Evolutionary conservation across 2,113 vertebrate species (phyloP).

Genomic region (Chaenogobius annularis): DNA sequence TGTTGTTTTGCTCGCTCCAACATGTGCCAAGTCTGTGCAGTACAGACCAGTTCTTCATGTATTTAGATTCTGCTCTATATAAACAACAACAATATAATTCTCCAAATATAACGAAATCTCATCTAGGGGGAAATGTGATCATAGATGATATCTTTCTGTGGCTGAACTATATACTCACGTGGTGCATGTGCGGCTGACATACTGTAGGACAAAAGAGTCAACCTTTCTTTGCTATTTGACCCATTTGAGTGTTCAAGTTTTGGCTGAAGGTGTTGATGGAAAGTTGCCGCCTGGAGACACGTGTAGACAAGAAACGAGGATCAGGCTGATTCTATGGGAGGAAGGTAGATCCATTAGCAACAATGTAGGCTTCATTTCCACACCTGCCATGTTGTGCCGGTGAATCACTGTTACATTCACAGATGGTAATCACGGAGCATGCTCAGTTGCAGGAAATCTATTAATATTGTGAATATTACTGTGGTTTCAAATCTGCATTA

Average conservation of each 20-base stretch:
- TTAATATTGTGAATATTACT: neutral
- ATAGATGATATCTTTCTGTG: neutral
- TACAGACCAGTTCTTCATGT: neutral
- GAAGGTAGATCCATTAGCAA: neutral
- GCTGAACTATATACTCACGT: neutral
- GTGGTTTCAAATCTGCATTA: neutral
- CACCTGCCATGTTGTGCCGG: neutral
- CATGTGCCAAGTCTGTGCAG: neutral
- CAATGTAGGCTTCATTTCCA: too few species aligned
- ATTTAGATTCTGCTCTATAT: slow-evolving; percentile 1
- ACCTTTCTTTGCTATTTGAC: neutral
- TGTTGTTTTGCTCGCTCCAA: neutral
- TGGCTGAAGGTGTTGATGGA: neutral
- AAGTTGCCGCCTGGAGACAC: neutral
- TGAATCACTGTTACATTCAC: neutral
- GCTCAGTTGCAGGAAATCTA: neutral
- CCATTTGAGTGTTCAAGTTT: neutral
- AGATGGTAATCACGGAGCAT: neutral
- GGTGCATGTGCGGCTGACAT: neutral
- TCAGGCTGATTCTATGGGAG: neutral
- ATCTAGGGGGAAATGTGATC: neutral
- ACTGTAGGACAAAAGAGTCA: neutral
- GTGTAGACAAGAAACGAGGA: neutral
- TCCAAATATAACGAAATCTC: neutral
- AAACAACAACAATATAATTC: neutral